A percentile compares a stretch with the other conserved stretches of the same genome.
Evolutionary conservation across 2,113 vertebrate species (phyloP).

Genomic region (Saccopteryx leptura): DNA sequence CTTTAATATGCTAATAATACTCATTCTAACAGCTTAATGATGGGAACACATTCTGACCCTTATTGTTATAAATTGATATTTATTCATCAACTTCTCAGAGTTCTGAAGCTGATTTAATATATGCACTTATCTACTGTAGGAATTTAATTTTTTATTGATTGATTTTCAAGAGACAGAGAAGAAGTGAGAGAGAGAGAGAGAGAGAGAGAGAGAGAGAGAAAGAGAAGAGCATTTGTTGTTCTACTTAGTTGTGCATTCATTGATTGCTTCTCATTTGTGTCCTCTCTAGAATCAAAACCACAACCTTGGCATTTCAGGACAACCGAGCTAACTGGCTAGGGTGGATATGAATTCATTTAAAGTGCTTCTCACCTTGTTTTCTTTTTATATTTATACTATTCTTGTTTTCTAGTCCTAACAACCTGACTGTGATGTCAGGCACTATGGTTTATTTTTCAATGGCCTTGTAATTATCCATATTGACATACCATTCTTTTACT

Average conservation of each 20-base stretch:
- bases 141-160: too few relatives aligned
- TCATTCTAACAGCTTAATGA: background rate
- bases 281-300: too few relatives aligned
- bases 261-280: too few relatives aligned
- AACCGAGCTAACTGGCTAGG: too few relatives aligned
- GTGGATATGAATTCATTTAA: background rate
- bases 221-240: too few relatives aligned
- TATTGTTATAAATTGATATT: background rate
- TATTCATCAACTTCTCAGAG: background rate
- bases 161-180: too few relatives aligned
- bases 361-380: background rate
- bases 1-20: background rate
- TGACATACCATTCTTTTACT: background rate
- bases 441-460: background rate
- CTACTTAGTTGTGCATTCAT: too few relatives aligned
- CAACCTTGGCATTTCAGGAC: too few relatives aligned
- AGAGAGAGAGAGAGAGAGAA: too few relatives aligned
- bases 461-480: background rate
- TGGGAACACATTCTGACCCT: background rate
- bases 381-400: constrained; percentile 25
- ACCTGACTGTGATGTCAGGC: background rate
- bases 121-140: background rate
- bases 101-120: background rate
- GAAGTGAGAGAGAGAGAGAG: too few relatives aligned
- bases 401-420: constrained; percentile 3